Evolutionary conservation across 2,888 invertebrate species (phyloP).

Genomic region (Drosophila leonis): DNA sequence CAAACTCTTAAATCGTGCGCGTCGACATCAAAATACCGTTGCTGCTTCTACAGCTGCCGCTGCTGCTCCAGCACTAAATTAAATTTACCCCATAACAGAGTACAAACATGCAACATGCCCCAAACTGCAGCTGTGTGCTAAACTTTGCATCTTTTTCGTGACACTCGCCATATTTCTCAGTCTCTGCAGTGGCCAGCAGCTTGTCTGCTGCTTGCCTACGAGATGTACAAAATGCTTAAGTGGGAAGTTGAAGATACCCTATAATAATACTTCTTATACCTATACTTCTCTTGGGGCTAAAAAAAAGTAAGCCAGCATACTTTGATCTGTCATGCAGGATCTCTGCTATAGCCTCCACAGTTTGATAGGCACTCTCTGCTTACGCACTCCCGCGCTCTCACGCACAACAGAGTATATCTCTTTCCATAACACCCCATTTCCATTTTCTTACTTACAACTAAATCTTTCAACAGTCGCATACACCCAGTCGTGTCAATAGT

Average conservation of each 20-base stretch:
- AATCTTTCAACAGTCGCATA: not conserved
- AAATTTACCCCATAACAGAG: conserved; percentile 73
- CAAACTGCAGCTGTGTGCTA: conserved; percentile 40
- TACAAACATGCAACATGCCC: conserved; percentile 59
- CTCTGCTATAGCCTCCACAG: no score
- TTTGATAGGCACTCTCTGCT: not conserved
- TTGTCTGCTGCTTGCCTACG: not conserved
- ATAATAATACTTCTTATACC: not conserved
- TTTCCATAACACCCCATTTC: no score
- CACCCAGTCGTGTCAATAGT: no score
- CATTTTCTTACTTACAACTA: no score
- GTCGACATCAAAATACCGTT: conserved; percentile 55
- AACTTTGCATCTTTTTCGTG: conserved; percentile 68
- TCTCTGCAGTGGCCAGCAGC: not conserved
- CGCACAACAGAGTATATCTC: no score
- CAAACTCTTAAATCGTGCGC: conserved; percentile 69
- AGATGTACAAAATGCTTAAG: not conserved
- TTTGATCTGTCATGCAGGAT: no score
- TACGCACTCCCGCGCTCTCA: no score
- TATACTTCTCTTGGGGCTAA: not conserved
- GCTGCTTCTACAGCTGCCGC: conserved; percentile 18
- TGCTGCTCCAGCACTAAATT: conserved; percentile 62
- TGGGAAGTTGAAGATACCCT: not conserved
- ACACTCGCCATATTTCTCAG: conserved; percentile 15
- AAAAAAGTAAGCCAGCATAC: not conserved